Conservation (phyloP, 2,113 vertebrate genomes). For the Andinoacara biseriatus region DNA sequence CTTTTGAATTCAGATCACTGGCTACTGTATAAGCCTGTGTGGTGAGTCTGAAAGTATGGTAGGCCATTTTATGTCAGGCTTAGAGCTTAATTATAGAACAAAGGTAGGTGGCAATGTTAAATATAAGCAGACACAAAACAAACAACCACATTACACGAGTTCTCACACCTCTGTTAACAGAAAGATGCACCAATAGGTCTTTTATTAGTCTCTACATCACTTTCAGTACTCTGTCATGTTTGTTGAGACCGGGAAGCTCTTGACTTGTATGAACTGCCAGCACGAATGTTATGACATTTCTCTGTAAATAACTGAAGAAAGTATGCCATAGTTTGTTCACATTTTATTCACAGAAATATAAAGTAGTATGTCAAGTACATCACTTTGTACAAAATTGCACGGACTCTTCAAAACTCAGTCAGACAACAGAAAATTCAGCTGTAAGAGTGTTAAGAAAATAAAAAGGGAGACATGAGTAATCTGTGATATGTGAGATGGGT, state of each 20-base stretch:
- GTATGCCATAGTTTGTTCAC: constrained; percentile 60
- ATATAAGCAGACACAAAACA: neutral
- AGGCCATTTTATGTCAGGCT: neutral
- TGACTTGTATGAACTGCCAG: neutral
- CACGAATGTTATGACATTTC: neutral
- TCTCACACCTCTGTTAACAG: neutral
- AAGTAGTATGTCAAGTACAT: constrained; percentile 83
- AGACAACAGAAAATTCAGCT: constrained; percentile 68
- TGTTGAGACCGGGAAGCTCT: neutral
- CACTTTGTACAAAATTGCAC: constrained; percentile 85
- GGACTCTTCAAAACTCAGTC: constrained; percentile 80
- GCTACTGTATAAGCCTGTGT: neutral
- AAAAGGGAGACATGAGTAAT: constrained; percentile 41
- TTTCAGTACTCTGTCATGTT: neutral
- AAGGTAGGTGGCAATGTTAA: neutral
- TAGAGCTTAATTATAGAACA: neutral
- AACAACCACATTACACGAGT: neutral
- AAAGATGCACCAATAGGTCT: neutral
- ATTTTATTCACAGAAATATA: constrained; percentile 87
- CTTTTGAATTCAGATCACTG: neutral
- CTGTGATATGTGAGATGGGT: constrained; percentile 65
- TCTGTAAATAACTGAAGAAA: neutral
- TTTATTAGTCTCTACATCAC: neutral
- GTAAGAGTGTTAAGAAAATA: constrained; percentile 66
- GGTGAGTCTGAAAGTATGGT: neutral